Percentiles rank a stretch among this genome's conserved stretches.
phyloP scores from a whole-genome alignment of 2,797 vertebrate genomes.

The Orestias chungarensis region DNA sequence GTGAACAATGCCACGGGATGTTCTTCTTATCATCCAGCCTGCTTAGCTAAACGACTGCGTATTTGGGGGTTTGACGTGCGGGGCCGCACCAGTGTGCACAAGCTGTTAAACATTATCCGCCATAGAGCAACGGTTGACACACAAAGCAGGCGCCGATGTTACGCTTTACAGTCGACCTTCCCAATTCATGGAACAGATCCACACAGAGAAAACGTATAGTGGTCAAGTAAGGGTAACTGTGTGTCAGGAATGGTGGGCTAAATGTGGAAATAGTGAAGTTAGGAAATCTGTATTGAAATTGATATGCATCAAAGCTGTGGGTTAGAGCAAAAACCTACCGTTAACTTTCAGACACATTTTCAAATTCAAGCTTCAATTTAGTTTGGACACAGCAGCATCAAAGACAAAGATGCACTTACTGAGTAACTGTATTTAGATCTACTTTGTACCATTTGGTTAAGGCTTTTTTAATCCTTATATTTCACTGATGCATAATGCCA shows the following conservation, averaged over 20 bases:
- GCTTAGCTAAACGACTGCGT: slow-evolving; percentile 59
- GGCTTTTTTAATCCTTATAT: not conserved
- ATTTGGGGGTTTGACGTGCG: slow-evolving; percentile 39
- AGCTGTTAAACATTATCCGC: slow-evolving; percentile 64
- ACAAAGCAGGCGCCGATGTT: slow-evolving; percentile 24
- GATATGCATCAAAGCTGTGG: not conserved
- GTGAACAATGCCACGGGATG: slow-evolving; percentile 55
- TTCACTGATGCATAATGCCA: no score
- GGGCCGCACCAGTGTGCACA: slow-evolving; percentile 1
- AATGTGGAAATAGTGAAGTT: not conserved
- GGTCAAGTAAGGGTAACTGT: not conserved
- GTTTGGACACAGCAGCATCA: not conserved
- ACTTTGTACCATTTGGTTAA: not conserved
- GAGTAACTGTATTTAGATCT: not conserved
- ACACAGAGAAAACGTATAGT: not conserved
- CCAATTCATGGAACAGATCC: slow-evolving; percentile 1
- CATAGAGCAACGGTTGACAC: slow-evolving; percentile 59
- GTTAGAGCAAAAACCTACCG: not conserved
- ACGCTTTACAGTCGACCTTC: slow-evolving; percentile 10
- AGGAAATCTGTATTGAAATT: not conserved
- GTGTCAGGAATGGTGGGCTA: not conserved
- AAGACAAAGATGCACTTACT: no score
- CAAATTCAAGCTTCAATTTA: not conserved
- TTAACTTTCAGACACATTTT: not conserved
- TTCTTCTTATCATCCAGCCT: slow-evolving; percentile 48